Conservation (phyloP, 30 jellyfish, hydroid and myxozoan species). For the Aurelia coerulea region DNA sequence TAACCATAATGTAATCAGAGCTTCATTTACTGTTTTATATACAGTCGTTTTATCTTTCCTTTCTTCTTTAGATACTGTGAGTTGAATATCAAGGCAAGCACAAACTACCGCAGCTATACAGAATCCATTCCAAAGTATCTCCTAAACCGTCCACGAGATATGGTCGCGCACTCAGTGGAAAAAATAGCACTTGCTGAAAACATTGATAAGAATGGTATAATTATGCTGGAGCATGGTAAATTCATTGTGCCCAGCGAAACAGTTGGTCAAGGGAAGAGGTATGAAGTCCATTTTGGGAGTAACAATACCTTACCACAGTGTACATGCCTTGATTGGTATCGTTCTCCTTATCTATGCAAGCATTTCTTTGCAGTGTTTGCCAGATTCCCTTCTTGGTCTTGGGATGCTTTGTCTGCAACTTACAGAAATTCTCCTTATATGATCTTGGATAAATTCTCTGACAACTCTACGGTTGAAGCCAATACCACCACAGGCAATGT, state of each 20-base stretch:
- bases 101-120: background rate
- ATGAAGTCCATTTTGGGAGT: slow-evolving; percentile 34
- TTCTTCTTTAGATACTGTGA: background rate
- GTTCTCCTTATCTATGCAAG: slow-evolving; percentile 29
- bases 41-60: too few relatives aligned
- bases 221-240: slow-evolving; percentile 1
- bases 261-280: background rate
- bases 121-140: slow-evolving; percentile 3
- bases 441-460: slow-evolving; percentile 30
- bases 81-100: background rate
- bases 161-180: slow-evolving; percentile 28
- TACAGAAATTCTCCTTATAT: slow-evolving; percentile 40
- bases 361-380: slow-evolving; percentile 30
- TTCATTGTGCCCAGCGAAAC: slow-evolving; percentile 1
- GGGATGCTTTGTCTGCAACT: slow-evolving; percentile 31
- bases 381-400: slow-evolving; percentile 28
- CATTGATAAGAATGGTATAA: background rate
- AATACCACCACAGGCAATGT: background rate
- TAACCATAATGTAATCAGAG: too few relatives aligned
- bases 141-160: slow-evolving; percentile 19
- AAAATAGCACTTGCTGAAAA: slow-evolving; percentile 6
- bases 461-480: background rate
- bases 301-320: background rate
- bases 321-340: slow-evolving; percentile 9
- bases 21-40: too few relatives aligned